These are phyloP conservation scores for Brachionus asplanchnoidis DNA, from an alignment of 1,140 invertebrate species.

Conservation along the genomic window DNA sequence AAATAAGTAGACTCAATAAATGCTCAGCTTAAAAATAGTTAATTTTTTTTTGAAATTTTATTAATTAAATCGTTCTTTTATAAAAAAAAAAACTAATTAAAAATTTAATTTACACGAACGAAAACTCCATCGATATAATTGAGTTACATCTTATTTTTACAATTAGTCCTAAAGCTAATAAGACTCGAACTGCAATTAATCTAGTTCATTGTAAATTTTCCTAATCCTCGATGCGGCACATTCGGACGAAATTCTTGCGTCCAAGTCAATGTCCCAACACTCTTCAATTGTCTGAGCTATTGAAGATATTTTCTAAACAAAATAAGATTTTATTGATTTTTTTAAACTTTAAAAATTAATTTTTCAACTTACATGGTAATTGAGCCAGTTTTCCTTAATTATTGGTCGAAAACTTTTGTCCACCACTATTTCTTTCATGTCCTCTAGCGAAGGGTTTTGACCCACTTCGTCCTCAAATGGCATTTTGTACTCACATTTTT, in stretches of 20 bases:
- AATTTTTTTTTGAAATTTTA: conserved; percentile 13
- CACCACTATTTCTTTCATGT: conserved; percentile 40
- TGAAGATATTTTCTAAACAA: conserved; percentile 8
- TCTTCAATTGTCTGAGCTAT: conserved; percentile 36
- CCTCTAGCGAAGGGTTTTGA: conserved; percentile 27
- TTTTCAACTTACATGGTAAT: background rate
- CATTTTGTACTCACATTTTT: conserved; percentile 35
- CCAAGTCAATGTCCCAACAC: conserved; percentile 40
- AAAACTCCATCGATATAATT: background rate
- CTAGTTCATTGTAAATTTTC: conserved; percentile 20
- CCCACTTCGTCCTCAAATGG: conserved; percentile 41
- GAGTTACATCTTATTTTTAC: background rate
- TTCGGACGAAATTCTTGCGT: conserved; percentile 31
- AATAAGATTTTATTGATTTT: background rate
- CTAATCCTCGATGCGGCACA: conserved; percentile 30
- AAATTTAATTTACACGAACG: conserved; percentile 30
- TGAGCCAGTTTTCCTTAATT: conserved; percentile 15
- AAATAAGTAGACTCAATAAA: background rate
- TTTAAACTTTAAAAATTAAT: background rate
- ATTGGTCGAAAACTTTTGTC: conserved; percentile 4
- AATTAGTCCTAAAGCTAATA: background rate
- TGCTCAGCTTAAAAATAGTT: background rate
- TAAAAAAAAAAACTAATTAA: conserved; percentile 10
- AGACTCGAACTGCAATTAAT: background rate
- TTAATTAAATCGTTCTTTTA: conserved; percentile 22